A percentile compares a stretch with the other conserved stretches of the same genome.
These are phyloP conservation scores for Bombus confusus DNA, from an alignment of 1,140 invertebrate genomes.

Conservation along the genomic window DNA sequence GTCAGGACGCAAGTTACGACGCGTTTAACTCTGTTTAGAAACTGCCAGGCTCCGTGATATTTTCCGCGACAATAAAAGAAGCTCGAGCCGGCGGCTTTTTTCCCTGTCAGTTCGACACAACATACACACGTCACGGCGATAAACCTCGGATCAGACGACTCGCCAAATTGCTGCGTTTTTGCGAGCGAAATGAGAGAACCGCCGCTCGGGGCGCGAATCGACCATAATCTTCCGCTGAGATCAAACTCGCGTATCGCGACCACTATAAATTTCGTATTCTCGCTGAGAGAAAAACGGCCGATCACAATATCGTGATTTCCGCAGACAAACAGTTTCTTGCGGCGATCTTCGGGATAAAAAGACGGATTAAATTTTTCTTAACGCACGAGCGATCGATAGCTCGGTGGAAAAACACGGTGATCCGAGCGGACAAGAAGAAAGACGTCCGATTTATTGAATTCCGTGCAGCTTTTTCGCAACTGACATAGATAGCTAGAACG, in stretches of 20 bases:
- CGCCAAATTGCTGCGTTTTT: slow-evolving; percentile 4
- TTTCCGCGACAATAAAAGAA: not conserved
- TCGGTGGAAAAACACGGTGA: slow-evolving; percentile 1
- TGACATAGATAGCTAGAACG: slow-evolving; percentile 9
- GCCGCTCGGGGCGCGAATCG: not conserved
- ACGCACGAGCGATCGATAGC: not conserved
- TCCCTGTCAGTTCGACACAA: not conserved
- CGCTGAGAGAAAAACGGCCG: not conserved
- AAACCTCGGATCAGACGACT: slow-evolving; percentile 23
- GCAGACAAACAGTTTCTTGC: slow-evolving; percentile 19
- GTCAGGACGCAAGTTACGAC: not conserved
- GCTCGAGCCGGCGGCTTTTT: not conserved
- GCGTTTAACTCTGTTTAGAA: slow-evolving; percentile 7
- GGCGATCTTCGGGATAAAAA: not conserved
- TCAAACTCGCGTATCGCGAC: slow-evolving; percentile 19
- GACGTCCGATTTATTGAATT: slow-evolving; percentile 51
- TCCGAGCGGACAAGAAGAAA: not conserved
- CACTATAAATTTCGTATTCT: slow-evolving; percentile 18
- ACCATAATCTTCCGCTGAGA: slow-evolving; percentile 26
- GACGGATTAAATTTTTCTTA: not conserved
- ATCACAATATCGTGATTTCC: slow-evolving; percentile 36
- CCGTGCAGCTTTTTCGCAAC: not conserved
- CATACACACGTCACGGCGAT: slow-evolving; percentile 2
- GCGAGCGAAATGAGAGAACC: not conserved
- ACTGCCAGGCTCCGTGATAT: too few species aligned